Percentiles rank a stretch among this genome's conserved stretches.
Conservation (phyloP, 2,113 vertebrate genomes). For the Agapornis roseicollis region DNA sequence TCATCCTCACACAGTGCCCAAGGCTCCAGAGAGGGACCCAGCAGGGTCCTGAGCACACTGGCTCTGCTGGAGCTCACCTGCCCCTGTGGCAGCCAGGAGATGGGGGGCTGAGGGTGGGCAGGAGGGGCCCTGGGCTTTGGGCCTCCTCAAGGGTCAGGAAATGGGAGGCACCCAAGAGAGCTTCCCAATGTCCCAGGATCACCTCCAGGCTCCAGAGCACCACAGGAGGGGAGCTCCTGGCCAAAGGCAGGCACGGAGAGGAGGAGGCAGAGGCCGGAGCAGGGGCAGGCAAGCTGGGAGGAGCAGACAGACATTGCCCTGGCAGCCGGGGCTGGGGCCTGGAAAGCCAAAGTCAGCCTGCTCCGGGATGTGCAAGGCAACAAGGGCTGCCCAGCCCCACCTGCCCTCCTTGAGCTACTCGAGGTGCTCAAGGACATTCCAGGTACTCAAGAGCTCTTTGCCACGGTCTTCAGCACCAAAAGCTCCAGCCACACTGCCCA, state of each 20-base stretch:
- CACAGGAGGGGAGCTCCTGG: neutral
- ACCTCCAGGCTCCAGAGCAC: neutral
- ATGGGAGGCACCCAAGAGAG: neutral
- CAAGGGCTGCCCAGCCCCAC: neutral
- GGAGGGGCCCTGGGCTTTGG: neutral
- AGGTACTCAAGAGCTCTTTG: neutral
- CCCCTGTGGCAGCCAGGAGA: neutral
- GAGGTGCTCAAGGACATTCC: neutral
- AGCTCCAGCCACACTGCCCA: neutral
- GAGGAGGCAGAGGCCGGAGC: neutral
- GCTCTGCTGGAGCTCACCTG: neutral
- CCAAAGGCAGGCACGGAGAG: neutral
- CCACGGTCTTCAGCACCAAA: neutral
- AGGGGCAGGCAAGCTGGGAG: neutral
- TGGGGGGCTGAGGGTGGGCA: neutral
- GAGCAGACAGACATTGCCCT: neutral
- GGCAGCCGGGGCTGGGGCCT: neutral
- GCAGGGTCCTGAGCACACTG: neutral
- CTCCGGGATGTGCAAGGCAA: neutral
- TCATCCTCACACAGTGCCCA: neutral
- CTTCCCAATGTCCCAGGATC: neutral
- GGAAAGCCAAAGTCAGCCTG: neutral
- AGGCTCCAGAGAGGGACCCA: neutral
- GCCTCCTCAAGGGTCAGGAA: neutral
- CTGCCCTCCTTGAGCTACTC: too few relatives aligned